phyloP scores from a whole-genome alignment of 2,888 invertebrate genomes.

The Hesperia comma region DNA sequence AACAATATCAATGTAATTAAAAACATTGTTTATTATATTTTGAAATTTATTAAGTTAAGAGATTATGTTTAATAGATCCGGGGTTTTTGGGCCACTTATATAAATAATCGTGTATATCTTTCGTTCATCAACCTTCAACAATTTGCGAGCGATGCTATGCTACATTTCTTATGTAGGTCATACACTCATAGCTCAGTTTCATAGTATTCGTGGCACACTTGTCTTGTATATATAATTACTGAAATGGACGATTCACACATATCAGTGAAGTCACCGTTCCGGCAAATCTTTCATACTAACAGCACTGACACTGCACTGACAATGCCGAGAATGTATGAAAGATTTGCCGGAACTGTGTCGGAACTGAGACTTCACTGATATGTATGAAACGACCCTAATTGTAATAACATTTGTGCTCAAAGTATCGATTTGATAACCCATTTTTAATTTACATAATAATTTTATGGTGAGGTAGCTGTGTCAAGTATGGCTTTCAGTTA shows the following conservation, averaged over 20 bases:
- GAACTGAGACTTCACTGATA: too few relatives aligned
- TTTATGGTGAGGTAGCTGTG: not conserved
- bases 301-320: too few relatives aligned
- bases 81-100: not conserved
- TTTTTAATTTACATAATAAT: slow-evolving; percentile 11
- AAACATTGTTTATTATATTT: not conserved
- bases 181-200: too few relatives aligned
- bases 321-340: too few relatives aligned
- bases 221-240: not conserved
- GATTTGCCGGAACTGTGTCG: too few relatives aligned
- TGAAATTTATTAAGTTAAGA: not conserved
- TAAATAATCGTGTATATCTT: not conserved
- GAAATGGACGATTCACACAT: not conserved
- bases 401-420: slow-evolving; percentile 24
- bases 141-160: too few relatives aligned
- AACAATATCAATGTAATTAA: not conserved
- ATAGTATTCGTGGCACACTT: not conserved
- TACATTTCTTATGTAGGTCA: too few relatives aligned
- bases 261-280: too few relatives aligned
- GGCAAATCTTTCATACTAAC: too few relatives aligned
- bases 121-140: too few relatives aligned
- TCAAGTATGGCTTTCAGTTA: slow-evolving; percentile 7
- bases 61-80: slow-evolving; percentile 11
- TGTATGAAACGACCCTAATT: slow-evolving; percentile 1
- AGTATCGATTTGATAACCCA: slow-evolving; percentile 21